Base-by-base conservation (phyloP, 2,888 invertebrate genomes). In the Thera britannica region DNA sequence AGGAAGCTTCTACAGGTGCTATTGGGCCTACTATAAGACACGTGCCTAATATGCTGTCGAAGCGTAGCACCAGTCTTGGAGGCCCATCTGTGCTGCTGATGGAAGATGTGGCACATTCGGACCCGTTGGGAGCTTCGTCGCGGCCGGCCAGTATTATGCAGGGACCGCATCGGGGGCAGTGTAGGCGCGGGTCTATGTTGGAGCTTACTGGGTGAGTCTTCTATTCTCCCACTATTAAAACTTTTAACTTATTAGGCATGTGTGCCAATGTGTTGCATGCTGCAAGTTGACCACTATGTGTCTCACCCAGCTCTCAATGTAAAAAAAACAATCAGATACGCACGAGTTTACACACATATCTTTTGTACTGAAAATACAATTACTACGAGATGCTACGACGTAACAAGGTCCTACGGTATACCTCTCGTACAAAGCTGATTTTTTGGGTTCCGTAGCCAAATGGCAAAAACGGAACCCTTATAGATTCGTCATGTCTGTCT, bases 131-230 rank as follows among this genome's bases (percentile, higher is more conserved):
- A 38, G 95, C 96, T 0, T 96, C 96, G 0, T 90, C 90, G 57
- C 86, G 95, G 62, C 95, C 94, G 23, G 95, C 96, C 58, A 95
- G 95, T 75, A 94, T 94, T 68, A 93, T 94, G 94, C 94, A 94
- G 73, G 94, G 94, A 0, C 94, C 94, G 48, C 95, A 96, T 82
- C 92, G 96, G 58, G 95, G 96, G 34, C 96, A 96, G 82, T 95
- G 95, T 73, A 94, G 97, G 79, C 94, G 97, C 77, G 97, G 97
- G 75, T 97, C 97, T 61, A 96, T 97, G 96, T 93, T 97, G 85
- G 97, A 97, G 86, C 93, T 97, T 62, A 96, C 96, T 81, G 96
- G 96, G 96, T 96, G 92, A 88, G 95, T 35, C 46, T 34, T 48
- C 9, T 38, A n/a, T 12, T 12, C 9, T 35, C 34, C 23, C 34